Percentiles rank a stretch among this genome's conserved stretches.
Conservation (phyloP, 2,888 invertebrate genomes). For the Timema podura region DNA sequence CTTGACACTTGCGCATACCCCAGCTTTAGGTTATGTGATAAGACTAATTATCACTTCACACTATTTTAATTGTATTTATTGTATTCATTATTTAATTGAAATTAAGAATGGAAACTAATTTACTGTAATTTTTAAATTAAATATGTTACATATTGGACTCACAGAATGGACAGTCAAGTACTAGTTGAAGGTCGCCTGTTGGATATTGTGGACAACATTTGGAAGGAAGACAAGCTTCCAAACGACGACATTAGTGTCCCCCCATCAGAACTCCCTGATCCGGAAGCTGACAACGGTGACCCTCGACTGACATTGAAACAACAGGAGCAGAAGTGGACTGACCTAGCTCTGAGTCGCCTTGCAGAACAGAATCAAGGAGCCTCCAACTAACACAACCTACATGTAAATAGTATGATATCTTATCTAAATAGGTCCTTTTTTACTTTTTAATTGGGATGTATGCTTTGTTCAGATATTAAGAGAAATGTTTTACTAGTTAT, state of each 20-base stretch:
- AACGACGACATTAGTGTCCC: slow-evolving; percentile 84
- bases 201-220: slow-evolving; percentile 80
- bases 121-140: not conserved
- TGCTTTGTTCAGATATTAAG: not conserved
- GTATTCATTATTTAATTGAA: too few relatives aligned
- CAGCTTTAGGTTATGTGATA: too few relatives aligned
- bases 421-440: not conserved
- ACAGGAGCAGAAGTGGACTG: slow-evolving; percentile 73
- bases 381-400: slow-evolving; percentile 1
- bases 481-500: not conserved
- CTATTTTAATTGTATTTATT: too few relatives aligned
- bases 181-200: slow-evolving; percentile 68
- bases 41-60: too few relatives aligned
- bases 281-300: slow-evolving; percentile 88
- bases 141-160: not conserved
- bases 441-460: slow-evolving; percentile 8
- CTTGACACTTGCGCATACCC: too few relatives aligned
- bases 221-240: slow-evolving; percentile 79
- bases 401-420: not conserved
- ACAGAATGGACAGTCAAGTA: slow-evolving; percentile 71
- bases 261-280: slow-evolving; percentile 82
- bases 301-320: slow-evolving; percentile 85
- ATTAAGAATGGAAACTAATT: too few relatives aligned
- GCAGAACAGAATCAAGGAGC: slow-evolving; percentile 50
- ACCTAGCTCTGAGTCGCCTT: slow-evolving; percentile 51